Evolutionary conservation across 2,888 invertebrate genomes (phyloP), one percentile per base, ranked within the genome.

Genomic region (Tiphia femorata): DNA sequence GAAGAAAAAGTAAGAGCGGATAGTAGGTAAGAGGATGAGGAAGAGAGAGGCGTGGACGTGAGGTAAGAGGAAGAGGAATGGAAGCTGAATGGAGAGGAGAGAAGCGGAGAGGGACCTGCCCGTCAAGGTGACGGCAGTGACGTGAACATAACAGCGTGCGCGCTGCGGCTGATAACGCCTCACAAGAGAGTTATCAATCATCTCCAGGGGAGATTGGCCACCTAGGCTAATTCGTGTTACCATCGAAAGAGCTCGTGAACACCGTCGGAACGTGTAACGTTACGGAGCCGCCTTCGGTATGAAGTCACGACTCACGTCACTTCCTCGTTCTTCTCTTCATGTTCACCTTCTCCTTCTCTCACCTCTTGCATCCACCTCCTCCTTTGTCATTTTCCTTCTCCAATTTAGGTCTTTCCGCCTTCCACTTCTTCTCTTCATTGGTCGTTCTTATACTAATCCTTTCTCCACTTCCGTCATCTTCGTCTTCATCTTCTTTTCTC

Each of bases 131-230:
- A 66, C 62, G 64, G 62, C 50, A 55, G 58, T 75, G 74, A 77
- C 78, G 58, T 59, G 72, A 71, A 76, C 76, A 74, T 72, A 77
- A 75, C 76, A 72, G 70, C 75, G 70, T 68, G 73, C 72, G 70
- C 58, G 64, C 49, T 50, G 64, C 64, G 60, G 65, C 67, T 69
- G 74, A 73, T 76, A 74, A 75, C 62, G 61, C 51, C 52, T 61
- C 61, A 72, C 70, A 74, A 68, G 69, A 70, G 65, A 75, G 70
- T 76, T 77, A 77, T 77, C 77, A 73, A 77, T 77, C 77, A 77
- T 76, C 73, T 73, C 64, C 56, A 62, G 62, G 47, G 49, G 38
- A 49, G 64, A 49, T 44, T 55, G 66, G 58, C 68, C 71, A 65
- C 64, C 67, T 63, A 72, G 64, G 61, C 62, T 56, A 64, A 58